Base-by-base conservation (phyloP, 2,113 vertebrate species). In the Prunella fulvescens region DNA sequence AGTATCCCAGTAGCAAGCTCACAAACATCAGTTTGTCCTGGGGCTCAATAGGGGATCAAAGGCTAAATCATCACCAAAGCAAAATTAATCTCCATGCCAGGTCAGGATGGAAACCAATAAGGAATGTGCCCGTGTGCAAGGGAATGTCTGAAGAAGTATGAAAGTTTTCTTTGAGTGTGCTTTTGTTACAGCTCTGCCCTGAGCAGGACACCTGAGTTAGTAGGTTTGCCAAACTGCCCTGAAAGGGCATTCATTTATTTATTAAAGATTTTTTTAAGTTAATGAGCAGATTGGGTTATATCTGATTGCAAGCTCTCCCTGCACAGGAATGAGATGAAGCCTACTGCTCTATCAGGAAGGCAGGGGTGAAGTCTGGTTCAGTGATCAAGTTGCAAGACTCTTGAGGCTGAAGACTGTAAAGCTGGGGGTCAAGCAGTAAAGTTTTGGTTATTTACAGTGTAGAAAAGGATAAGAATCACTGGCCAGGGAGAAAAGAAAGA, bases 1-100 rank as follows among this genome's bases (percentile, higher is more conserved):
- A 25, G 7, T 84, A 90, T 81, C 93, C 80, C 80, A 71, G 39
- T 69, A 78, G 88, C 76, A 78, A 60, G 78, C 71, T 86, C 88
- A 60, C 60, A 88, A 57, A 82, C 88, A 86, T 90, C 67, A 81
- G 67, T 80, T 93, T 95, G 85, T 96, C 71, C 67, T 73, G 80
- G 60, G 58, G 80, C 90, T 95, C 90, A 88, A 56, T 64, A 92
- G 44, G 28, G 78, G 71, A 94, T 93, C 93, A 96, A 91, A 94
- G 72, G 64, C 79, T 94, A 90, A 94, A 78, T 93, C 64, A 92
- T 88, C 88, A 93, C 67, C 79, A 93, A 94, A 90, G 82, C 82
- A 90, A 86, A 92, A 92, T 73, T 86, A 94, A 94, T 93, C 91
- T 90, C 90, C 40, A 15, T 58, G 56, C 81, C 79, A 90, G 74